Evolutionary conservation across 2,888 invertebrate genomes (phyloP), one percentile per base, ranked within the genome.

Genomic region (Cylloceria caligata): DNA sequence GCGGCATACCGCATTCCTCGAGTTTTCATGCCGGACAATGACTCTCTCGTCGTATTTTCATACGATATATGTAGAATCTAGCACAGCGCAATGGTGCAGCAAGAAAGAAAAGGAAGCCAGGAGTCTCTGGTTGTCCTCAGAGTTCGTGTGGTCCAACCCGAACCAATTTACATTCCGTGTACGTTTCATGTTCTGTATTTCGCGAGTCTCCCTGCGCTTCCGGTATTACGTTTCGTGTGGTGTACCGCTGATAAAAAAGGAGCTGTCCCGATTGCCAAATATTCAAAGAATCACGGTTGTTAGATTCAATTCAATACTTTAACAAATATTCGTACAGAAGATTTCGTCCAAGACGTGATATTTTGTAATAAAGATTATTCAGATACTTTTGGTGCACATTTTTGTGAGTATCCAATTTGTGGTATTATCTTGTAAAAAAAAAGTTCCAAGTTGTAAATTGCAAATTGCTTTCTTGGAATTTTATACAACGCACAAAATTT

Each of bases 111-210:
- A 76, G 62, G 75, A 80, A 85, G 73, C 80, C 80, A 36, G 71
- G 79, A 78, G 65, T 79, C 71, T 72, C 69, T 71, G 57, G 71
- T 77, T 71, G 67, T 76, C 52, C 64, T 67, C 67, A 60, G 64
- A 67, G 62, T 73, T 55, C 69, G 57, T 62, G 65, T 57, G 42
- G 60, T 60, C 42, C 64, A 60, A 74, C 79, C 78, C 80, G 80
- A 85, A 81, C 81, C 82, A 86, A 86, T 87, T 86, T 86, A 84
- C 85, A 84, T 84, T 85, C 85, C 69, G 67, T 67, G 68, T 81
- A 78, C 74, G 65, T 74, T 81, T 52, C 71, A 52, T 64, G 62
- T 49, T 81, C 69, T 72, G 67, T 47, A 7, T 68, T 42, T 62
- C 47, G 49, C 67, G n/a, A 49, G 49, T 52, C 76, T 79, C n/a